Percentiles rank a stretch among this genome's conserved stretches.
Conservation (phyloP, 1,140 invertebrate species). For the Drosophila saltans region DNA sequence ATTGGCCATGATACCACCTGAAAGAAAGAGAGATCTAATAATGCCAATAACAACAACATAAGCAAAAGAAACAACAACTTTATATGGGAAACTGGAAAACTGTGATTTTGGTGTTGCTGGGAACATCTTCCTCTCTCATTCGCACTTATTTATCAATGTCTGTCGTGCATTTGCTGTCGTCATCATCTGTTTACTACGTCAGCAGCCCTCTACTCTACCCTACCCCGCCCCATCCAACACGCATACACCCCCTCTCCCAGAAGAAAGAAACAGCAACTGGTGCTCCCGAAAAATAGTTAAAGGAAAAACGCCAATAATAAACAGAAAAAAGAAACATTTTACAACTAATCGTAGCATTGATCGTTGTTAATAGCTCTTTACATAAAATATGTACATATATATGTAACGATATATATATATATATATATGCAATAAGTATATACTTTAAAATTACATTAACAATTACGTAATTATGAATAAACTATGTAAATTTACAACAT, state of each 20-base stretch:
- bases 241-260: slow-evolving; percentile 25
- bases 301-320: slow-evolving; percentile 36
- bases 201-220: slow-evolving; percentile 27
- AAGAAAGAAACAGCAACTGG: slow-evolving; percentile 54
- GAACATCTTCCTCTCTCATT: slow-evolving; percentile 10
- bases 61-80: slow-evolving; percentile 23
- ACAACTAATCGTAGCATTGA: slow-evolving; percentile 62
- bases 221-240: slow-evolving; percentile 4
- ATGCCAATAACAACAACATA: slow-evolving; percentile 17
- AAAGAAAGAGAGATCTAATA: slow-evolving; percentile 35
- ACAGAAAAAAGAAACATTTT: slow-evolving; percentile 35
- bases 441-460: slow-evolving; percentile 18
- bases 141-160: slow-evolving; percentile 13
- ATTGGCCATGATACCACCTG: slow-evolving; percentile 79
- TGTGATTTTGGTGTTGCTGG: slow-evolving; percentile 17
- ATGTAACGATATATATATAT: background rate
- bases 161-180: slow-evolving; percentile 46
- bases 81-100: slow-evolving; percentile 14
- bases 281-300: slow-evolving; percentile 65
- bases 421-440: slow-evolving; percentile 1
- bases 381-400: slow-evolving; percentile 15
- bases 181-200: slow-evolving; percentile 18
- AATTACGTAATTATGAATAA: slow-evolving; percentile 33
- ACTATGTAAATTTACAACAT: slow-evolving; percentile 53
- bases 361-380: slow-evolving; percentile 74